phyloP scores from a whole-genome alignment of 2,888 invertebrate genomes.

The Nymphalis polychloros region DNA sequence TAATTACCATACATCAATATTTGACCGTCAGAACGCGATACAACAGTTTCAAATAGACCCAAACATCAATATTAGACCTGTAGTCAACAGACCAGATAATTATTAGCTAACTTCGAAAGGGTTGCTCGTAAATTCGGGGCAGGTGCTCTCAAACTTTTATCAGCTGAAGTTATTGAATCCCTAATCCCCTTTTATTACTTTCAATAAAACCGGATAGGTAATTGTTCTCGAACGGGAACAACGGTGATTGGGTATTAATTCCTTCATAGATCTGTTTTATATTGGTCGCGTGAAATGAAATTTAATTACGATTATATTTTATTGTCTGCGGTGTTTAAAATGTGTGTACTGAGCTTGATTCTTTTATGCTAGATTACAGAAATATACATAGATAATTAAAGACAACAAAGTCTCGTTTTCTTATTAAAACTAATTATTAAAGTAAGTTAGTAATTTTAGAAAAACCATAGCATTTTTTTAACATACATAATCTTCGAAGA shows the following conservation, averaged over 20 bases:
- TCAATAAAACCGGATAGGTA: constrained; percentile 55
- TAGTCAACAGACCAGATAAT: constrained; percentile 40
- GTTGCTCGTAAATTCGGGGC: constrained; percentile 60
- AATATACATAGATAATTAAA: too few species aligned
- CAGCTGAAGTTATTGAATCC: constrained; percentile 68
- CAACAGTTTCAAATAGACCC: not conserved
- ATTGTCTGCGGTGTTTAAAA: not conserved
- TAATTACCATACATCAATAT: not conserved
- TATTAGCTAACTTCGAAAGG: constrained; percentile 48
- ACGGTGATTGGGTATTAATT: constrained; percentile 48
- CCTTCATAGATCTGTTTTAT: constrained; percentile 39
- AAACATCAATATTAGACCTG: constrained; percentile 27
- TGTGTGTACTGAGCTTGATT: not conserved
- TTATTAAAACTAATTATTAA: too few species aligned
- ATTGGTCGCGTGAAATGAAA: constrained; percentile 15
- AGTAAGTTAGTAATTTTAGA: too few species aligned
- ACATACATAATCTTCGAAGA: too few species aligned
- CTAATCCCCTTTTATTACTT: constrained; percentile 69
- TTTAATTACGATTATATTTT: constrained; percentile 2
- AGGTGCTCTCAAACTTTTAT: constrained; percentile 59
- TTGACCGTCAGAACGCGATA: not conserved
- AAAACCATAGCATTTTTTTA: too few species aligned
- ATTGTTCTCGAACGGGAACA: constrained; percentile 50
- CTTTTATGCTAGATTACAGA: too few species aligned
- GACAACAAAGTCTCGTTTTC: too few species aligned